Base-by-base conservation (phyloP, 1,140 invertebrate genomes). In the Euura saliciscinereae region DNA sequence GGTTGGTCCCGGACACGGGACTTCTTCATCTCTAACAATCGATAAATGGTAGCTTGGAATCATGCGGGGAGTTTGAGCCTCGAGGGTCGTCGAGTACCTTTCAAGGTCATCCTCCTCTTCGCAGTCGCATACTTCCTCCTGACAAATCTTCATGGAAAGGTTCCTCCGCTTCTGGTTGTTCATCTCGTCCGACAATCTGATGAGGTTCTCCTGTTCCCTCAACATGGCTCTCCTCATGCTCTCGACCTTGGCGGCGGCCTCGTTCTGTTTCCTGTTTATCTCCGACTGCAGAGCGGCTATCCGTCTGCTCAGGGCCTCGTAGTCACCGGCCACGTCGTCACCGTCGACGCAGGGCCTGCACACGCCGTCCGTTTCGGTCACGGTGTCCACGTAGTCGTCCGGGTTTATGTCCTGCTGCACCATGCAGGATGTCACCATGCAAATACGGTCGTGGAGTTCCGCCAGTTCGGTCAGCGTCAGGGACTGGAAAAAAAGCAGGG, bases 361-460 rank as follows among this genome's bases (percentile, higher is more conserved):
- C 8, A 67, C 43, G 2, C 64, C 43, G 66, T 65, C 44, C 45
- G 45, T 2, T n/a, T 13, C 8, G 43, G 74, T 7, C 5, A n/a
- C 2, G 51, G 44, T 42, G 44, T 71, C 28, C 0, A 6, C 66
- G 4, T 43, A 42, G 65, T n/a, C 65, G 42, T 42, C 65, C 3
- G 51, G 51, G 51, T 59, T 59, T 59, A 59, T 59, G n/a, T 84
- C 80, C 43, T 77, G 65, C 10, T 74, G 65, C 6, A 84, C 78
- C 74, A 84, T 78, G 6, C 65, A 71, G 28, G 79, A 82, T 68
- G 84, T 84, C 59, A 80, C 64, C 1, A 73, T 6, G 69, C 85
- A 84, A 45, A 86, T 81, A 65, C 76, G 76, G 46, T 85, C 84
- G 66, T 85, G 82, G 45, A 86, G 69, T 8, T 86, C 82, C 3